phyloP scores from a whole-genome alignment of 1,140 invertebrate species.

The Aphidius gifuensis region DNA sequence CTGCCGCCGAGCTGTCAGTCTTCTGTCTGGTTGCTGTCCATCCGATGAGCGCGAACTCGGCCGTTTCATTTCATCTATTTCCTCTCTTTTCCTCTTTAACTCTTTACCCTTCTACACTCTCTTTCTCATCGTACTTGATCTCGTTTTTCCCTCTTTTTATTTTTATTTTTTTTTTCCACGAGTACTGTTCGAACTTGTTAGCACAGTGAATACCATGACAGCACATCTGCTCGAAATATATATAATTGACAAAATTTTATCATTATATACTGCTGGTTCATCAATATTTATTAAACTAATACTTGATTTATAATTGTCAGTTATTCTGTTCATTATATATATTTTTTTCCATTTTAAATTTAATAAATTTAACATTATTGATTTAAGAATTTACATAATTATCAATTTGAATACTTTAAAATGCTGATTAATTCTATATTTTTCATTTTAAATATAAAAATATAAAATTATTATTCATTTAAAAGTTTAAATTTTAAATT shows the following conservation, averaged over 20 bases:
- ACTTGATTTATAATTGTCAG: too few relatives aligned
- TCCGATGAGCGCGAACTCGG: constrained; percentile 10
- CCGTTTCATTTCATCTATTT: neutral
- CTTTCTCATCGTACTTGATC: constrained; percentile 9
- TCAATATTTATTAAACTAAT: too few relatives aligned
- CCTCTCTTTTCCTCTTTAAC: too few relatives aligned
- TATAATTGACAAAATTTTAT: constrained; percentile 1
- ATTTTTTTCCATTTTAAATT: neutral
- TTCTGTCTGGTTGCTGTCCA: constrained; percentile 51
- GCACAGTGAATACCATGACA: neutral
- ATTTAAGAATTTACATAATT: too few relatives aligned
- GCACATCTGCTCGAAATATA: neutral
- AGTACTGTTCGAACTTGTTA: constrained; percentile 10
- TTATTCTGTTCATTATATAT: neutral
- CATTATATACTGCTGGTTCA: neutral
- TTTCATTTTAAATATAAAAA: too few relatives aligned
- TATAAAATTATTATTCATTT: too few relatives aligned
- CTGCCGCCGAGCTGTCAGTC: constrained; percentile 47
- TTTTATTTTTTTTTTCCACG: constrained; percentile 11
- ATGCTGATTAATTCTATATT: too few relatives aligned
- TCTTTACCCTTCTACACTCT: neutral
- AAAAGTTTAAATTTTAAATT: too few relatives aligned
- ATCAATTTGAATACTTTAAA: too few relatives aligned
- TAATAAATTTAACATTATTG: too few relatives aligned
- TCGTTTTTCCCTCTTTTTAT: neutral